These are phyloP conservation scores for Metallyticus violacea DNA, from an alignment of 2,888 invertebrate genomes.

Conservation along the genomic window DNA sequence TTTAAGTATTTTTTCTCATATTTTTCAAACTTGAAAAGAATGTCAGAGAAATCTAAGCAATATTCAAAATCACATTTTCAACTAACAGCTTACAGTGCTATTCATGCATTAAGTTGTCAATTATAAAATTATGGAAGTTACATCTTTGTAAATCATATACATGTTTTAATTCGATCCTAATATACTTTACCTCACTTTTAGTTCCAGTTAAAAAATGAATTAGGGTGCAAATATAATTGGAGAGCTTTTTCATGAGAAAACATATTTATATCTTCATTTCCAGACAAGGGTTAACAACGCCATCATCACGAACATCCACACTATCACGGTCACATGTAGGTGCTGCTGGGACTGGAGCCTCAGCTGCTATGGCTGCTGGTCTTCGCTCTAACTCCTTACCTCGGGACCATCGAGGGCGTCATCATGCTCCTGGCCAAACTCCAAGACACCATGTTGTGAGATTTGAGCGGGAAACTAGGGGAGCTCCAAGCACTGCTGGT, in stretches of 20 bases:
- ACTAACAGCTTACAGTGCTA: no score
- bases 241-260: no score
- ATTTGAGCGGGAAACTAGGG: constrained; percentile 42
- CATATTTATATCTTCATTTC: background rate
- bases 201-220: background rate
- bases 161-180: no score
- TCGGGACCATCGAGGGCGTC: constrained; percentile 37
- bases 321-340: constrained; percentile 24
- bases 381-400: constrained; percentile 44
- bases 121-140: no score
- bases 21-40: no score
- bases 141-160: no score
- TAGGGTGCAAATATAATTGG: background rate
- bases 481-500: constrained; percentile 32
- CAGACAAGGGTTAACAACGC: constrained; percentile 27
- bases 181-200: background rate
- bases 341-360: background rate
- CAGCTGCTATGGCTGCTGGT: constrained; percentile 1
- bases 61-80: no score
- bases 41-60: no score
- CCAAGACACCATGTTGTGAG: constrained; percentile 39
- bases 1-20: no score
- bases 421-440: constrained; percentile 9
- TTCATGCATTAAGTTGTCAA: no score
- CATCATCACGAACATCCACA: constrained; percentile 26